phyloP scores from a whole-genome alignment of 2,888 invertebrate genomes.

The Conus canariensis region DNA sequence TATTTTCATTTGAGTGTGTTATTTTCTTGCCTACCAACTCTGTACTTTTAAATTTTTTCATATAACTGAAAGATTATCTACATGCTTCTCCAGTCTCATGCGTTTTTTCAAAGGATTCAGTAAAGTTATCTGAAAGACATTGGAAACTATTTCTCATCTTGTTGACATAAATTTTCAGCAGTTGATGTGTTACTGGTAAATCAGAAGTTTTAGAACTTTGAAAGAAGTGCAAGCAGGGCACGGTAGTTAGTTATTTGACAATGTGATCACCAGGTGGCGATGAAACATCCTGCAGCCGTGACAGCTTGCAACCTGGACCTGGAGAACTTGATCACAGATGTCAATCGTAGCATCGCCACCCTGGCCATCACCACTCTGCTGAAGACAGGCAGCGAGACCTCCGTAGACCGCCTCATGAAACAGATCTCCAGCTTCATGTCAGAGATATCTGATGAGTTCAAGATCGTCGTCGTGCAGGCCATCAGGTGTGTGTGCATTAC shows the following conservation, averaged over 20 bases:
- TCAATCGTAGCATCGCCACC: conserved; percentile 96
- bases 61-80: too few species aligned
- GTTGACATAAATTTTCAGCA: neutral
- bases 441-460: conserved; percentile 99
- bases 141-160: neutral
- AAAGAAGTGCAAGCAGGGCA: too few species aligned
- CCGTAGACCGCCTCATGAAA: conserved; percentile 99
- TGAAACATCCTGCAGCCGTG: conserved; percentile 96
- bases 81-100: too few species aligned
- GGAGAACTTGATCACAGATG: conserved; percentile 98
- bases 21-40: too few species aligned
- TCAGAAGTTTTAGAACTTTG: neutral
- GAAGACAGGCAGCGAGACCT: conserved; percentile 98
- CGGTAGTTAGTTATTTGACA: too few species aligned
- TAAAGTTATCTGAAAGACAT: too few species aligned
- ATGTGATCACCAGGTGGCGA: conserved; percentile 85
- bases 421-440: conserved; percentile 99
- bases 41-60: too few species aligned
- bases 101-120: too few species aligned
- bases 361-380: conserved; percentile 98
- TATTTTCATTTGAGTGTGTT: too few species aligned
- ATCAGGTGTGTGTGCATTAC: conserved; percentile 73
- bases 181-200: neutral
- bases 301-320: conserved; percentile 98
- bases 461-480: conserved; percentile 97